Conservation (phyloP, 1,140 invertebrate species). For the Bombus vancouverensis region DNA sequence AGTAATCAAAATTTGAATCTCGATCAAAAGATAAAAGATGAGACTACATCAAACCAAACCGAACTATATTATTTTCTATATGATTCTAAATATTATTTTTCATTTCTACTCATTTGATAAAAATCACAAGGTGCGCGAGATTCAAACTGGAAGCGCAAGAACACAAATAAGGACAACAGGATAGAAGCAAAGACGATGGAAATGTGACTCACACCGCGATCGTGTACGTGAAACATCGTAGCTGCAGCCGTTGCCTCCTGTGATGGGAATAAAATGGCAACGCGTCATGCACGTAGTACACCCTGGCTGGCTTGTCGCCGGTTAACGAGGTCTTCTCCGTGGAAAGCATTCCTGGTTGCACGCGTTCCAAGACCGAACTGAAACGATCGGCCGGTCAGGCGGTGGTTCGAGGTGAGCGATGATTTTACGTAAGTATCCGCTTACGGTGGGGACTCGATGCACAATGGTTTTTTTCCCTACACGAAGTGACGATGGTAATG, state of each 20-base stretch:
- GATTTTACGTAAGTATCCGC: conserved; percentile 54
- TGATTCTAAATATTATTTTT: neutral
- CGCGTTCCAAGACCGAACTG: conserved; percentile 17
- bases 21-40: neutral
- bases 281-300: conserved; percentile 51
- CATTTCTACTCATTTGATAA: neutral
- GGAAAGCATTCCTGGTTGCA: conserved; percentile 19
- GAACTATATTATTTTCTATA: neutral
- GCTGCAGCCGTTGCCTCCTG: conserved; percentile 46
- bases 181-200: neutral
- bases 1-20: neutral
- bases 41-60: neutral
- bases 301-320: conserved; percentile 15
- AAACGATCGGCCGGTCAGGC: neutral
- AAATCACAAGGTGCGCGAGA: no score
- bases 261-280: conserved; percentile 55
- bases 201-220: conserved; percentile 54
- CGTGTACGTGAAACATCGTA: conserved; percentile 58
- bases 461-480: neutral
- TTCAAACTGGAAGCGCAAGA: no score
- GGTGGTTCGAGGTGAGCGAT: conserved; percentile 39
- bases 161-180: neutral
- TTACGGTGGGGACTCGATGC: conserved; percentile 40
- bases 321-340: conserved; percentile 59
- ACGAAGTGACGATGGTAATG: neutral